Percentiles rank a stretch among this genome's conserved stretches.
phyloP scores from a whole-genome alignment of 1,140 invertebrate species.

The Papilio glaucus region DNA sequence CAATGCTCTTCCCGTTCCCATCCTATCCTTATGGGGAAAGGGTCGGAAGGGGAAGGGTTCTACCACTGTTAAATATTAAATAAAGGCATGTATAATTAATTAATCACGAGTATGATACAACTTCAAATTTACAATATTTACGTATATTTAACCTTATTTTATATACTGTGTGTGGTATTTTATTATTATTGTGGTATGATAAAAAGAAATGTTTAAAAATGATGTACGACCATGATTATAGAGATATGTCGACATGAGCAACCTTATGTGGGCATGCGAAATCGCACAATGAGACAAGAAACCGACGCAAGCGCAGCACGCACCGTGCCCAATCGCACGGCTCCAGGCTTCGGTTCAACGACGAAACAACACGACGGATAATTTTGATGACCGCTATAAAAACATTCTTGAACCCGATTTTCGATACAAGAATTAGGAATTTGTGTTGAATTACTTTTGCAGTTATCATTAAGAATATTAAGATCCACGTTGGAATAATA shows the following conservation, averaged over 20 bases:
- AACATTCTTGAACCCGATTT: conserved; percentile 2
- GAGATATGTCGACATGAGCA: conserved; percentile 16
- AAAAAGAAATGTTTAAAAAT: neutral
- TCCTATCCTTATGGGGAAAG: no score
- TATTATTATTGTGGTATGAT: neutral
- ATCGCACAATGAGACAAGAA: conserved; percentile 68
- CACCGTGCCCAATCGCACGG: conserved; percentile 51
- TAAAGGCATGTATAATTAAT: no score
- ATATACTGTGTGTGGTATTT: neutral
- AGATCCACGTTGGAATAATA: no score
- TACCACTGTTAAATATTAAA: no score
- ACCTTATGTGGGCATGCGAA: conserved; percentile 56
- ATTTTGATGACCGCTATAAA: conserved; percentile 28
- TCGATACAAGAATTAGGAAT: neutral
- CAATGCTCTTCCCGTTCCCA: no score
- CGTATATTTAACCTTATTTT: neutral
- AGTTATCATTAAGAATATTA: no score
- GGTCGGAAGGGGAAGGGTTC: no score
- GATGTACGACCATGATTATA: conserved; percentile 4
- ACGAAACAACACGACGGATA: conserved; percentile 22
- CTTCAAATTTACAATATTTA: neutral
- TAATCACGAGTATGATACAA: no score
- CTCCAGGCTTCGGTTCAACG: conserved; percentile 16
- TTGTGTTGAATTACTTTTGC: neutral
- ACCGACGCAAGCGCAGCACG: conserved; percentile 54